Percentiles rank a stretch among this genome's conserved stretches.
Conservation (phyloP, 1,140 invertebrate species). For the Aphaenogaster ashmeadi region DNA sequence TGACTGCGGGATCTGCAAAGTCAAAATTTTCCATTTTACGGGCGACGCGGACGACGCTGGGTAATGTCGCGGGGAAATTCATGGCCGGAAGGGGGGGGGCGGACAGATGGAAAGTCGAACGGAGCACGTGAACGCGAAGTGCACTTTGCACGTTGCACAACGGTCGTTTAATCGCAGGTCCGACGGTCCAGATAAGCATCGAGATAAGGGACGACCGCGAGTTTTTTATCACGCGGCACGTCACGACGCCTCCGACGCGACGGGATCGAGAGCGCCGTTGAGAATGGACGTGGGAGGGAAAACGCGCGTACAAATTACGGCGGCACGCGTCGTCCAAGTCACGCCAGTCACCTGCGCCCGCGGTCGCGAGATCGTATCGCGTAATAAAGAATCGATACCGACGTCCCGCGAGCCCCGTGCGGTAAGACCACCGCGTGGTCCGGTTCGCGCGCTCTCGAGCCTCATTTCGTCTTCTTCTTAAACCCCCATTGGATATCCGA, state of each 20-base stretch:
- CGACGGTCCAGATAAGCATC: not conserved
- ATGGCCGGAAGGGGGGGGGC: too few relatives aligned
- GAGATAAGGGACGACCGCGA: not conserved
- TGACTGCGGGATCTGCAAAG: constrained; percentile 83
- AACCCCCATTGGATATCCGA: too few relatives aligned
- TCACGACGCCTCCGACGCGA: not conserved
- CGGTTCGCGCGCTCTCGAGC: too few relatives aligned
- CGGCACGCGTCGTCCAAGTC: not conserved
- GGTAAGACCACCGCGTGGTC: not conserved
- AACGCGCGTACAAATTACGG: not conserved
- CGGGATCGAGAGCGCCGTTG: not conserved
- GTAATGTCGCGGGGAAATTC: not conserved
- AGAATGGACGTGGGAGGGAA: not conserved
- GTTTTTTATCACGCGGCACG: not conserved
- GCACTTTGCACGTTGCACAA: not conserved
- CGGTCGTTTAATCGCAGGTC: not conserved
- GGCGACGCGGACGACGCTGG: not conserved
- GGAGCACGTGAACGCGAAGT: not conserved
- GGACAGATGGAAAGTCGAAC: not conserved
- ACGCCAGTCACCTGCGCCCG: not conserved
- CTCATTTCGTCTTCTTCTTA: too few relatives aligned
- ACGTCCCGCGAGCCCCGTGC: constrained; percentile 2
- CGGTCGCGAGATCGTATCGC: constrained; percentile 26
- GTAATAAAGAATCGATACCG: constrained; percentile 38
- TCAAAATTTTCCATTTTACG: constrained; percentile 18